phyloP scores from a whole-genome alignment of 1,140 invertebrate genomes.

The Eulimnadia texana region DNA sequence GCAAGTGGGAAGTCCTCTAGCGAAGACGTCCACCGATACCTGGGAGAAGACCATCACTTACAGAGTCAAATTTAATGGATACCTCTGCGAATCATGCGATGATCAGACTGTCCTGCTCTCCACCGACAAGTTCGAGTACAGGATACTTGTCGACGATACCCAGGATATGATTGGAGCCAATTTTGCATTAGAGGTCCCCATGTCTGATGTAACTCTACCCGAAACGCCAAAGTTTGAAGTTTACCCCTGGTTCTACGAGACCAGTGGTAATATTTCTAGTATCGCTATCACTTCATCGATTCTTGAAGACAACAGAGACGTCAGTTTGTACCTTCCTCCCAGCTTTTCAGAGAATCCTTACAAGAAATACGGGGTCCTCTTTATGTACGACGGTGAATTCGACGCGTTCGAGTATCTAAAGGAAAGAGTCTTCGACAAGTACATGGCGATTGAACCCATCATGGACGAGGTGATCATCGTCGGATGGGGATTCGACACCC shows the following conservation, averaged over 20 bases:
- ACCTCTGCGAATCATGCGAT: background rate
- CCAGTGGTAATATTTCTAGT: background rate
- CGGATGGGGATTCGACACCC: background rate
- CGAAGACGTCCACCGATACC: background rate
- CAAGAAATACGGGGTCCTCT: background rate
- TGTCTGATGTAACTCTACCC: background rate
- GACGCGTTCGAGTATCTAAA: background rate
- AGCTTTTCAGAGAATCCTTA: background rate
- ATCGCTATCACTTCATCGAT: background rate
- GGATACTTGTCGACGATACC: background rate
- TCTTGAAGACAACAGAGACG: background rate
- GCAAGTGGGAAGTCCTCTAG: background rate
- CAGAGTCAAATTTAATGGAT: background rate
- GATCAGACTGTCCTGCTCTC: background rate
- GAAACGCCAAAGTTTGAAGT: background rate
- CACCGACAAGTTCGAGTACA: background rate
- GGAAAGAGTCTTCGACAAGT: background rate
- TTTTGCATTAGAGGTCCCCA: background rate
- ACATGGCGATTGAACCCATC: background rate
- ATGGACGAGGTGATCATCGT: background rate
- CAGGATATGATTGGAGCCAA: background rate
- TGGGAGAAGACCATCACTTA: background rate
- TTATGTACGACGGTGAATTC: background rate
- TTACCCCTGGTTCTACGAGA: background rate
- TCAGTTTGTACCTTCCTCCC: background rate